Evolutionary conservation across 37 sponge, comb jelly and placozoan species (phyloP), one percentile per base, ranked within the genome.

Genomic region (Trichoplax adhaerens): DNA sequence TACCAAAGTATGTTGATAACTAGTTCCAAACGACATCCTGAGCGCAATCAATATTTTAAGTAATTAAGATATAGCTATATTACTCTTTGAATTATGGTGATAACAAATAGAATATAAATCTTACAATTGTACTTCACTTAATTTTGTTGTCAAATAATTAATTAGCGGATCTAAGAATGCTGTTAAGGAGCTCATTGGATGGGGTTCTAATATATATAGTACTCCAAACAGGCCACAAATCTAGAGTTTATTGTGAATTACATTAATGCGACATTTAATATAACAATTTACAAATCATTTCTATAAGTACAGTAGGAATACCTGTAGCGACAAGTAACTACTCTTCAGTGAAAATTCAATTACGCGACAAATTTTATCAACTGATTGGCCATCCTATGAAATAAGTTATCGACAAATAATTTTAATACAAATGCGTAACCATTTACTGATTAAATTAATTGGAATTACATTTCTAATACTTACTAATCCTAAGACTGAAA

Each of bases 401-500:
- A 62, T 55, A 29, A 29, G 29, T 29, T 29, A 29, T 29, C 29
- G 29, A 29, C 29, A 29, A 29, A 29, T 29, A 29, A 29, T 29
- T 29, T 29, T 29, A 29, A 29, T 29, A 29, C 29, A 29, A 29
- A 29, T 29, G 29, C 29, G 29, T 29, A 29, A 29, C 29, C 29
- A 29, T 29, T 29, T 29, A 29, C 29, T 29, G 29, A 29, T 29
- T 29, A 29, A 29, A 29, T 29, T 29, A 29, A 29, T 29, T 29
- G 29, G 29, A 29, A 29, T 2, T 12, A 3, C 50, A 5, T 50
- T 10, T 10, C 53, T 2, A 50, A 48, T n/a, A 69, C 80, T 76
- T 58, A 82, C 86, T 51, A 76, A 56, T 76, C 83, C 80, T 53
- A 77, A 48, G 5, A 86, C 81, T 66, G 83, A 80, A n/a, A 78